A percentile compares a stretch with the other conserved stretches of the same genome.
phyloP scores from a whole-genome alignment of 2,113 vertebrate species.

The Pantherophis guttatus region DNA sequence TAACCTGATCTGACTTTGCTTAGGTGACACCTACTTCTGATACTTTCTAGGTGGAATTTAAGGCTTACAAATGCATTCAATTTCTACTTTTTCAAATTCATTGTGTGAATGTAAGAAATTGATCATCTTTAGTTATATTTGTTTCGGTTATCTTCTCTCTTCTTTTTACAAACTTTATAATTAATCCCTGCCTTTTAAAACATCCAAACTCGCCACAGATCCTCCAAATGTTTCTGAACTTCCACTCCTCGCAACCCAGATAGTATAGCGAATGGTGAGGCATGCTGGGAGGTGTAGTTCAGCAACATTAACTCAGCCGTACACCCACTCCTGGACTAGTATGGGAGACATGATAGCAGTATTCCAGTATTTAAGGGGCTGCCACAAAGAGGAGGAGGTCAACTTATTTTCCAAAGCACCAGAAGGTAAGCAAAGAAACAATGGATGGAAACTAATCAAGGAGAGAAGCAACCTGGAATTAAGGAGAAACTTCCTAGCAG shows the following conservation, averaged over 20 bases:
- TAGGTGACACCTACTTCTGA: not conserved
- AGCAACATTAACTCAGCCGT: not conserved
- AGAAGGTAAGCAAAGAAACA: no score
- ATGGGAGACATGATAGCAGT: no score
- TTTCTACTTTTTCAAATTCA: not conserved
- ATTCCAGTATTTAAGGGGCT: no score
- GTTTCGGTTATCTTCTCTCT: not conserved
- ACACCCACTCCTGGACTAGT: not conserved
- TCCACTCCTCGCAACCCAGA: not conserved
- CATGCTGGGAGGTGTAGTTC: not conserved
- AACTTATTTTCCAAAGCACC: no score
- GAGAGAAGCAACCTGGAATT: no score
- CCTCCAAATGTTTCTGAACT: not conserved
- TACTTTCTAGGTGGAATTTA: not conserved
- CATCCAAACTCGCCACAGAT: not conserved
- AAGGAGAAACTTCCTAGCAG: no score
- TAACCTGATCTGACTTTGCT: not conserved
- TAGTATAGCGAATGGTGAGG: not conserved
- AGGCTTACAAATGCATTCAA: not conserved
- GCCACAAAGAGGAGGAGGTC: no score
- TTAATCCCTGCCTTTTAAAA: not conserved
- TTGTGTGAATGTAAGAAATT: not conserved
- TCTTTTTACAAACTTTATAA: not conserved
- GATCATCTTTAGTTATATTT: not conserved
- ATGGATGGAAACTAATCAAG: no score